phyloP scores from a whole-genome alignment of 2,888 invertebrate species.

The Dryadula phaetusa region DNA sequence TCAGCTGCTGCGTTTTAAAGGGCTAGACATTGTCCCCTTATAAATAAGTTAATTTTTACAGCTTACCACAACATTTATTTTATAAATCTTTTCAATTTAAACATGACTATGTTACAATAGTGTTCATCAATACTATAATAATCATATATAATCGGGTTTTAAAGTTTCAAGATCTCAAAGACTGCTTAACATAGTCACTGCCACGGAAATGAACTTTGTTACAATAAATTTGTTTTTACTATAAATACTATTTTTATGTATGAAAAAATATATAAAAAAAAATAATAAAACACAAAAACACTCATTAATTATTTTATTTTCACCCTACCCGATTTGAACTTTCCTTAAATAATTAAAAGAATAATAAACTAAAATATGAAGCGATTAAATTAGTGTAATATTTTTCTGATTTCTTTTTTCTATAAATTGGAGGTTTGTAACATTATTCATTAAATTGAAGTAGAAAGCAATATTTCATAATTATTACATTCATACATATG shows the following conservation, averaged over 20 bases:
- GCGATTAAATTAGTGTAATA: no score
- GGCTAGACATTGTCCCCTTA: conserved; percentile 64
- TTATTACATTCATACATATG: no score
- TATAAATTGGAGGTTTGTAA: no score
- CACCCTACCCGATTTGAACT: background rate
- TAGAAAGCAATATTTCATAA: no score
- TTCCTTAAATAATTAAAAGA: no score
- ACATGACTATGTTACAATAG: conserved; percentile 70
- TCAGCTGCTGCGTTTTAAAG: conserved; percentile 81
- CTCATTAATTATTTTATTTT: conserved; percentile 31
- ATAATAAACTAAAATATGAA: no score
- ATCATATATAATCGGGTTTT: conserved; percentile 30
- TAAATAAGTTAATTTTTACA: conserved; percentile 58
- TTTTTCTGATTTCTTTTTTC: no score
- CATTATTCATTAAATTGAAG: no score
- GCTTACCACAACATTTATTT: conserved; percentile 54
- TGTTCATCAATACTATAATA: conserved; percentile 31
- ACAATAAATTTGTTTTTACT: conserved; percentile 73
- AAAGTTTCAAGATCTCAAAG: conserved; percentile 66
- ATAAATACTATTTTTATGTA: conserved; percentile 76
- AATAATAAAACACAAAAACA: conserved; percentile 68
- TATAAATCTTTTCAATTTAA: conserved; percentile 60
- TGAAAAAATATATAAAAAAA: conserved; percentile 71
- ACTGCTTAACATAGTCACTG: conserved; percentile 82
- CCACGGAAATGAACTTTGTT: conserved; percentile 71